Base-by-base conservation (phyloP, 2,113 vertebrate species). In the Podarcis cretensis region DNA sequence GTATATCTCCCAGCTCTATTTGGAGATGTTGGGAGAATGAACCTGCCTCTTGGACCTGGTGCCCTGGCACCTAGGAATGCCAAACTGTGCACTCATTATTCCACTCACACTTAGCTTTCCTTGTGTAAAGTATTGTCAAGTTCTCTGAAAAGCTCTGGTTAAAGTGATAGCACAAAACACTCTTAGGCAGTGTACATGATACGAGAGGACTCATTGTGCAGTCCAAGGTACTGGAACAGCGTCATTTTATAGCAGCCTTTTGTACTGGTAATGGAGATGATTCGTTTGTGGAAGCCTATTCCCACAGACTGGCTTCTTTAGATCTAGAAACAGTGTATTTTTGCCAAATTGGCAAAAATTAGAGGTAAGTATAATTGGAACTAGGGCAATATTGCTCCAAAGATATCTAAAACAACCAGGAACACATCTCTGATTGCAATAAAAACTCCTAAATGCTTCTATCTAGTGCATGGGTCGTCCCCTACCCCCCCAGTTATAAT, bases 401-500 rank as follows among this genome's bases (percentile, higher is more conserved):
- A 94, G 5, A 10, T 85, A 21, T 48, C 40, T 88, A 87, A 94
- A 91, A 0, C 27, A 89, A 10, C 68, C 35, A 81, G 27, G 89
- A 69, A 48, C 30, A 90, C 10, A 43, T 88, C 59, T 92, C 91
- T 77, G 57, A 1, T 43, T 57, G 48, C 3, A 59, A n/a, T 7
- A 89, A 86, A 90, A 76, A 43, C 2, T 0, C 63, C 54, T 89
- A 77, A 81, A 91, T 89, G 89, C 94, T 90, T 94, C 81, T 87
- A 85, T 87, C 85, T 85, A 7, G 27, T 87, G 89, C 92, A 94
- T 74, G 32, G 4, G 59, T 48, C 43, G 35, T 0, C 43, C 78
- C 69, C 75, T 82, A 87, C 90, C 63, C 94, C 94, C 78, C 92
- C 92, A 84, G 92, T 91, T 94, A 85, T 91, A 95, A 91, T 95